A percentile compares a stretch with the other conserved stretches of the same genome.
Conservation (phyloP, 2,113 vertebrate genomes). For the Peucedramus taeniatus region DNA sequence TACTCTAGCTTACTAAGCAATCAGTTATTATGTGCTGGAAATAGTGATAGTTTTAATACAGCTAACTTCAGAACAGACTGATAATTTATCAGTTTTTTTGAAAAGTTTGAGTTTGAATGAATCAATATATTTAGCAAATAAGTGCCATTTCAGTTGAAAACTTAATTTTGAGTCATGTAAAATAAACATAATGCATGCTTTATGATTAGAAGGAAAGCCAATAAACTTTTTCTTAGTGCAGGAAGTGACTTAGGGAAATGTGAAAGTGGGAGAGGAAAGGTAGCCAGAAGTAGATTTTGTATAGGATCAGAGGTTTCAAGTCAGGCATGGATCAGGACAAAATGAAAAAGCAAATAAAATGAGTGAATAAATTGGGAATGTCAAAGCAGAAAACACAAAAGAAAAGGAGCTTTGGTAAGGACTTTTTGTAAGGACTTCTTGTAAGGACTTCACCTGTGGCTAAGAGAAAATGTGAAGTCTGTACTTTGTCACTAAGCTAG, state of each 20-base stretch:
- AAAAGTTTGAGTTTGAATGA: not conserved
- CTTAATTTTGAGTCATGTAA: not conserved
- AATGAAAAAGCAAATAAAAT: not conserved
- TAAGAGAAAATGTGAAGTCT: not conserved
- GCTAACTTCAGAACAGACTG: not conserved
- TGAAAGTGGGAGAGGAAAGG: not conserved
- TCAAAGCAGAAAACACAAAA: not conserved
- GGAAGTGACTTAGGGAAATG: not conserved
- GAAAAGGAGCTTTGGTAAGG: not conserved
- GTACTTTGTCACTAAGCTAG: not conserved
- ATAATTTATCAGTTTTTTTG: not conserved
- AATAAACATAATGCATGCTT: not conserved
- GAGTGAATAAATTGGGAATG: not conserved
- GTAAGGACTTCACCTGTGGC: not conserved
- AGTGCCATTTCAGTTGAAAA: not conserved
- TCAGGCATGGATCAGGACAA: not conserved
- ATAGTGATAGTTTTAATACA: not conserved
- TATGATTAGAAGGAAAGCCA: not conserved
- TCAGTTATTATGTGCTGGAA: not conserved
- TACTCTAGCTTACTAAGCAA: constrained; percentile 6
- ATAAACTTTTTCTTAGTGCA: not conserved
- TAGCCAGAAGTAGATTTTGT: not conserved
- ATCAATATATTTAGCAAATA: not conserved
- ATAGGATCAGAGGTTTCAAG: not conserved
- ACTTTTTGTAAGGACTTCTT: too few relatives aligned